A percentile compares a stretch with the other conserved stretches of the same genome.
Evolutionary conservation across 2,113 vertebrate genomes (phyloP).

Genomic region (Heloderma charlesbogerti): DNA sequence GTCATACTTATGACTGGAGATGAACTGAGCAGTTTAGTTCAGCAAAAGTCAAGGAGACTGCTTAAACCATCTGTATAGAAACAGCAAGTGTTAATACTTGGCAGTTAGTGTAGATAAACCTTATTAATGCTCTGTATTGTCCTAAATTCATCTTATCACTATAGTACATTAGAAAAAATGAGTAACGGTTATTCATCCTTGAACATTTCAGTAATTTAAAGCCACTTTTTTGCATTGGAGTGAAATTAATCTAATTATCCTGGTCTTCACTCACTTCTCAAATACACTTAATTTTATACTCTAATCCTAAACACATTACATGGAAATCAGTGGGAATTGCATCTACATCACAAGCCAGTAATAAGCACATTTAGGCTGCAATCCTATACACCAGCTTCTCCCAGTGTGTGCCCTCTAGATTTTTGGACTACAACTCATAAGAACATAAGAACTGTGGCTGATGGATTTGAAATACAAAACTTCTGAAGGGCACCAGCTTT

Average conservation of each 20-base stretch:
- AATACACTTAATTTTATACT: neutral
- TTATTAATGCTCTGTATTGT: neutral
- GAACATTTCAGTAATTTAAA: neutral
- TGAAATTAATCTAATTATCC: neutral
- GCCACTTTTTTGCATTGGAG: neutral
- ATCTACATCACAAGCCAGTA: neutral
- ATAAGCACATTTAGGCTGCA: neutral
- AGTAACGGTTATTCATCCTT: neutral
- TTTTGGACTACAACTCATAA: no score
- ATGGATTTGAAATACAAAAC: no score
- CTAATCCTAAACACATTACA: neutral
- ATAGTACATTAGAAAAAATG: neutral
- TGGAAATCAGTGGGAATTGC: neutral
- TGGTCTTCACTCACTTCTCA: neutral
- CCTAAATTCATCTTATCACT: neutral
- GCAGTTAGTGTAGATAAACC: neutral
- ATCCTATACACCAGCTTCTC: no score
- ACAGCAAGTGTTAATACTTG: neutral
- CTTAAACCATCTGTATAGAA: neutral
- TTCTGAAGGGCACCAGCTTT: no score
- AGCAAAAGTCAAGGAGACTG: neutral
- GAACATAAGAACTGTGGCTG: no score
- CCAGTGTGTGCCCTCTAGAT: no score
- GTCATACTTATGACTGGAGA: neutral
- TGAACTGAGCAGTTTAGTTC: neutral